Base-by-base conservation (phyloP, 2,113 vertebrate species). In the Aphelocoma coerulescens region DNA sequence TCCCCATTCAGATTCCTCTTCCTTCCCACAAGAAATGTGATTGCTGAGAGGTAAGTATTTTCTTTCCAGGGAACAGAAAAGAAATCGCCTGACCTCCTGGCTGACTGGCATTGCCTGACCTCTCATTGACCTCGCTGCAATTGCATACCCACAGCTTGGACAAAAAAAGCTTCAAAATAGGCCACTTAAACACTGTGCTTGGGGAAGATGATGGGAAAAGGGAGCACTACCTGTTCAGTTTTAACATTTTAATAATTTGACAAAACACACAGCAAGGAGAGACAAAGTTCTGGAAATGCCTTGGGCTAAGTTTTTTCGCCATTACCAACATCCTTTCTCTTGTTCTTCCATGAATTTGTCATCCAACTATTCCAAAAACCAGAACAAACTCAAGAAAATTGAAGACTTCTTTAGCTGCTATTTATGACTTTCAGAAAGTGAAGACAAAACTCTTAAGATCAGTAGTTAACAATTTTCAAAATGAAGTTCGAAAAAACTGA, bases 121-220 rank as follows among this genome's bases (percentile, higher is more conserved):
- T 93, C 82, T 92, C 67, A 39, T 13, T 91, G 96, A 92, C 89
- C 83, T 82, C 1, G 0, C 88, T 89, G 83, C 83, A 74, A 79
- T 66, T 88, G 75, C 80, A 77, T 84, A 92, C 74, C 73, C 80
- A 57, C 88, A 80, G 78, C 90, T 94, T 52, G 59, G 67, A 63
- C 66, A 94, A 93, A 93, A 73, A 97, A 89, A 92, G 67, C n/a
- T 91, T 95, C 72, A 89, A 89, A 94, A 91, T 8, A 88, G 66
- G 37, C 74, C 35, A 39, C 73, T 95, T 88, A 83, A 87, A 81
- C 71, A 57, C 55, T 43, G 55, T 69, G 63, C 72, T n/a, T 83
- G 74, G 80, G 66, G 83, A 93, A 59, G 63, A 24, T 44, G 58
- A 51, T 82, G 54, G 55, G 39, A 58, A 92, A 83, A 41, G n/a